Percentiles rank a stretch among this genome's conserved stretches.
Conservation (phyloP, 2,113 vertebrate genomes). For the Pelecanoides urinatrix region DNA sequence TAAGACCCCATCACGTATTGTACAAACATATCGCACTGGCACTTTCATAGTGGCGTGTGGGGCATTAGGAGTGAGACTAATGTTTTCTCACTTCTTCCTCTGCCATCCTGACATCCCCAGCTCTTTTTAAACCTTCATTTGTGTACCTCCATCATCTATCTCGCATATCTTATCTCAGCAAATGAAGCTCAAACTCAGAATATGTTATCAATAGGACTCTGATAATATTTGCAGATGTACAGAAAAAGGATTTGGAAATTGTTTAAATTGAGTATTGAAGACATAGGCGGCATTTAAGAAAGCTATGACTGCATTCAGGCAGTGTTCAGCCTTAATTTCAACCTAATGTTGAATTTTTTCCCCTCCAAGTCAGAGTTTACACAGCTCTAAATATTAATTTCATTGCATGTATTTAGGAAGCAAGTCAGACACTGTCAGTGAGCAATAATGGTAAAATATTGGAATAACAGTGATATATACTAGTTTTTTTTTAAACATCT, state of each 20-base stretch:
- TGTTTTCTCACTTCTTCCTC: not conserved
- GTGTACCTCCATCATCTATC: not conserved
- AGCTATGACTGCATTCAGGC: not conserved
- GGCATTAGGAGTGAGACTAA: not conserved
- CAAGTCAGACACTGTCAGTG: not conserved
- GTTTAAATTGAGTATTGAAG: not conserved
- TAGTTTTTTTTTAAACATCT: not conserved
- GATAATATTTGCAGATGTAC: not conserved
- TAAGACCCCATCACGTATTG: accelerated
- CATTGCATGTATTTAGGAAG: not conserved
- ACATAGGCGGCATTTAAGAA: not conserved
- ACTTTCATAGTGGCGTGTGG: accelerated
- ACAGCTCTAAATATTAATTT: not conserved
- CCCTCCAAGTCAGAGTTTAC: not conserved
- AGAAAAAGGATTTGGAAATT: not conserved
- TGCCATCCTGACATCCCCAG: not conserved
- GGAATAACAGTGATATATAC: not conserved
- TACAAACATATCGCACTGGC: accelerated
- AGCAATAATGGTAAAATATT: slow-evolving; percentile 1
- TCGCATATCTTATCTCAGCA: not conserved
- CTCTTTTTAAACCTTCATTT: not conserved
- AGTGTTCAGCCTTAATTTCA: not conserved
- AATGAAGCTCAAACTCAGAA: not conserved
- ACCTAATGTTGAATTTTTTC: not conserved
- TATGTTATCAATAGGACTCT: not conserved